Evolutionary conservation across 2,888 invertebrate genomes (phyloP).

Genomic region (Tridacna crocea): DNA sequence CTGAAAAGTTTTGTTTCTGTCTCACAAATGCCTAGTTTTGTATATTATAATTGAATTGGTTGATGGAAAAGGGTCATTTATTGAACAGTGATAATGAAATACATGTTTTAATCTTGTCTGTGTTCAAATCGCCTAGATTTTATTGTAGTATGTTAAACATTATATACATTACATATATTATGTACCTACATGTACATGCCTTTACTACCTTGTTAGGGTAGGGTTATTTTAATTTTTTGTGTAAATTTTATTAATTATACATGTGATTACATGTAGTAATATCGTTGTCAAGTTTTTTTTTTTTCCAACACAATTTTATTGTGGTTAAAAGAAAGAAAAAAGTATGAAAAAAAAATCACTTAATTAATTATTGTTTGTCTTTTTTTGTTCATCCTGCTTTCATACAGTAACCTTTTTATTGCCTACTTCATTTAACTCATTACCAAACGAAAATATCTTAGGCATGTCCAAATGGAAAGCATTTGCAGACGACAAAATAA

Average conservation of each 20-base stretch:
- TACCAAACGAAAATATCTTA: too few relatives aligned
- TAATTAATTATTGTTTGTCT: slow-evolving; percentile 7
- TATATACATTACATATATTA: not conserved
- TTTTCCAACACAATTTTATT: slow-evolving; percentile 60
- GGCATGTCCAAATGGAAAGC: too few relatives aligned
- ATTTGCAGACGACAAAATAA: too few relatives aligned
- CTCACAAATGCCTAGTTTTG: too few relatives aligned
- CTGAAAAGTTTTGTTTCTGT: too few relatives aligned
- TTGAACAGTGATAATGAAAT: too few relatives aligned
- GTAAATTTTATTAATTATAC: slow-evolving; percentile 57
- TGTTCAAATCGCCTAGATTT: too few relatives aligned
- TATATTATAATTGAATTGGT: too few relatives aligned
- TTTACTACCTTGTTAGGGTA: slow-evolving; percentile 17
- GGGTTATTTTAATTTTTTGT: slow-evolving; percentile 26
- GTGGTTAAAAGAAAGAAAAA: slow-evolving; percentile 57
- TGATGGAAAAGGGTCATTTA: too few relatives aligned
- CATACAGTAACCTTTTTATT: too few relatives aligned
- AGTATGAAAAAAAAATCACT: slow-evolving; percentile 17
- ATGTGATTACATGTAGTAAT: slow-evolving; percentile 46
- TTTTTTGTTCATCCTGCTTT: not conserved
- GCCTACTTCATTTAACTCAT: too few relatives aligned
- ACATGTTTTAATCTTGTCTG: too few relatives aligned
- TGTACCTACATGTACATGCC: not conserved
- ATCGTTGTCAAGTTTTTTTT: slow-evolving; percentile 45
- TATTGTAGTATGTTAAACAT: not conserved